phyloP scores from a whole-genome alignment of 2,113 vertebrate species.

The Physeter macrocephalus region DNA sequence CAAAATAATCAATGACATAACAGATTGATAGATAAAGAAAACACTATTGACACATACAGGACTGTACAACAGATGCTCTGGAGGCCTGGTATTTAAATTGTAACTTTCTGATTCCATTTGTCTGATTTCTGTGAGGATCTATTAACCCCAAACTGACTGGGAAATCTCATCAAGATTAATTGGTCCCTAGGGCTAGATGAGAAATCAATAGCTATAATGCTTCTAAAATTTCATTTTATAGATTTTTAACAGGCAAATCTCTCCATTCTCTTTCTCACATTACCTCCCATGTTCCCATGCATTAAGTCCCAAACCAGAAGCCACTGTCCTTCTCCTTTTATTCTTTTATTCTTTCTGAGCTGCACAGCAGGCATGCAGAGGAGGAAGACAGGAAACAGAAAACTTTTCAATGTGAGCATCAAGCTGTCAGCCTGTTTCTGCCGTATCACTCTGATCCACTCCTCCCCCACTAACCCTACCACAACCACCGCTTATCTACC shows the following conservation, averaged over 20 bases:
- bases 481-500: background rate
- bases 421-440: slow-evolving; percentile 48
- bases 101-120: background rate
- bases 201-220: background rate
- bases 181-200: background rate
- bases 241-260: slow-evolving; percentile 14
- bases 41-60: background rate
- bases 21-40: background rate
- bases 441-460: background rate
- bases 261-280: slow-evolving; percentile 15
- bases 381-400: slow-evolving; percentile 48
- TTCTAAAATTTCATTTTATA: slow-evolving; percentile 23
- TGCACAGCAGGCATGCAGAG: slow-evolving; percentile 48
- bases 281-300: slow-evolving; percentile 21
- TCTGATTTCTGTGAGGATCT: background rate
- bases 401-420: slow-evolving; percentile 37
- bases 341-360: slow-evolving; percentile 33
- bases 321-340: background rate
- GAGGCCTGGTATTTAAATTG: background rate
- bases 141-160: background rate
- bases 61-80: background rate
- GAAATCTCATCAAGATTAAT: slow-evolving; percentile 7
- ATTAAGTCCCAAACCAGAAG: slow-evolving; percentile 21
- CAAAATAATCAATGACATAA: background rate
- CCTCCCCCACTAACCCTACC: background rate